Evolutionary conservation across 2,888 invertebrate genomes (phyloP), one percentile per base, ranked within the genome.

Genomic region (Pyrocoelia pectoralis): DNA sequence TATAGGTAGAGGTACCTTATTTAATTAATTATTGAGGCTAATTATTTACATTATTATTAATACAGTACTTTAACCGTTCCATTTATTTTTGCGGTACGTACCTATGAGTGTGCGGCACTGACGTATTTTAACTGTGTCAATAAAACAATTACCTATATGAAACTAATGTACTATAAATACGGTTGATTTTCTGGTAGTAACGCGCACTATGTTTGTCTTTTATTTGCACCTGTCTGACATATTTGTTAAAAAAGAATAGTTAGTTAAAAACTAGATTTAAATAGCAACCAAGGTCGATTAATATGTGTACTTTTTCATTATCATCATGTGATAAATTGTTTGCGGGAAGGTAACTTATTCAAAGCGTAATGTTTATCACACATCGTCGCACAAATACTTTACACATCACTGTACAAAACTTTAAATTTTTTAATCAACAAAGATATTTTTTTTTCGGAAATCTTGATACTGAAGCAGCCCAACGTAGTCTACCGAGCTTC

Each of bases 401-500:
- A 46, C 18, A 10, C 2, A 46, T 46, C 46, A 46, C 46, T 18
- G 17, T 5, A 18, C 46, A 17, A n/a, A 14, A 46, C 46, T 33
- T n/a, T n/a, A 17, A 46, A 15, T 17, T 46, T 17, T 46, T 1
- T 10, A 46, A 46, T 2, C 46, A 3, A 18, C 46, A 18, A n/a
- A 33, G n/a, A n/a, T 28, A 15, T 12, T 43, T 46, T 40, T 54
- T 50, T 15, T 29, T 29, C 15, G 40, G 33, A 14, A 29, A 50
- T 54, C 63, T 63, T 52, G 18, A 60, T 46, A 51, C 56, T 48
- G 40, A 48, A 33, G 56, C 56, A 54, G 65, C 65, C 61, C 65
- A 65, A 65, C 65, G 65, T 56, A 65, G 57, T 65, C 61, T 57
- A 60, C 43, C 19, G 33, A 8, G 50, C 18, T 54, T 18, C 61